Evolutionary conservation across 1,140 invertebrate genomes (phyloP).

Genomic region (Hydropsyche tenuis): DNA sequence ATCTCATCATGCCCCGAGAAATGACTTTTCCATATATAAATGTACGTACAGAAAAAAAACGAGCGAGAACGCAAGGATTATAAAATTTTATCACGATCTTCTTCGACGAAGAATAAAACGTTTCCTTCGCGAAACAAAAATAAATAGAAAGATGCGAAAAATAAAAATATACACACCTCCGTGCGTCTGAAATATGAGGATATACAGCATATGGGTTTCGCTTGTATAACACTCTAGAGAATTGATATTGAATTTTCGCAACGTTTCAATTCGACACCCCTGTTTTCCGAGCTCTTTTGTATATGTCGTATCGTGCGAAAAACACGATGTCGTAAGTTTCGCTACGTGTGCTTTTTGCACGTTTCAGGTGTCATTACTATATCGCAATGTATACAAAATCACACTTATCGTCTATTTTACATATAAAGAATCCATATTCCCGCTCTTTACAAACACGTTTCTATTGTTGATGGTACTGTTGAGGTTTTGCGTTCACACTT

Average conservation of each 20-base stretch:
- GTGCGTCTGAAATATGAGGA: neutral
- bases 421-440: no score
- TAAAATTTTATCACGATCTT: conserved; percentile 40
- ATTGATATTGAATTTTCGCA: conserved; percentile 33
- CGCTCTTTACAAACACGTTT: no score
- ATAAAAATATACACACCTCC: neutral
- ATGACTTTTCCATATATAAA: conserved; percentile 19
- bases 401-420: no score
- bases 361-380: no score
- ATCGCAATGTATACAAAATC: no score
- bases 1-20: conserved; percentile 27
- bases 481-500: no score
- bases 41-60: no score
- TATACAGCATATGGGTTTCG: neutral
- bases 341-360: no score
- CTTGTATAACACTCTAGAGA: neutral
- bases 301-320: no score
- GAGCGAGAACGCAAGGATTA: conserved; percentile 29
- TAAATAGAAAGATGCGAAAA: neutral
- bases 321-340: no score
- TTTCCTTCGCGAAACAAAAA: conserved; percentile 6
- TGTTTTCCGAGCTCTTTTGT: neutral
- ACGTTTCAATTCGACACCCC: conserved; percentile 26
- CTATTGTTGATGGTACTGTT: no score
- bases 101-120: conserved; percentile 2